A percentile compares a stretch with the other conserved stretches of the same genome.
Evolutionary conservation across 35 echinoderm and acorn worm species (phyloP).

Genomic region (Strongylocentrotus purpuratus): DNA sequence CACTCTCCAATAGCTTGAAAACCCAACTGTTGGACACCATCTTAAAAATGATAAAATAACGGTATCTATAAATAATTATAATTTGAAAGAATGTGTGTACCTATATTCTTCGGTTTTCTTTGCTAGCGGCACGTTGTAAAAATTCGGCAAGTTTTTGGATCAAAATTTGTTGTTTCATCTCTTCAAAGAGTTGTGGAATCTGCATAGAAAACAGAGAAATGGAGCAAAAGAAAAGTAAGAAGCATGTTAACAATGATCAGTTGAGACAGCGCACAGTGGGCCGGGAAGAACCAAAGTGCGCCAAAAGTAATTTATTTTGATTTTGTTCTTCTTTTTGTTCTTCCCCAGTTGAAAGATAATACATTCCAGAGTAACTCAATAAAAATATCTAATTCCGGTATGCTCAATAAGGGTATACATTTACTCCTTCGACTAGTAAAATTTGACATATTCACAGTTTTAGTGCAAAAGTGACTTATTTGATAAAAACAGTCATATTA

Average conservation of each 20-base stretch:
- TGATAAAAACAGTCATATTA: too few relatives aligned
- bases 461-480: too few relatives aligned
- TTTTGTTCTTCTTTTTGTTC: too few relatives aligned
- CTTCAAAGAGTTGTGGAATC: slow-evolving; percentile 29
- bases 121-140: background rate
- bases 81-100: background rate
- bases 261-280: background rate
- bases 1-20: too few relatives aligned
- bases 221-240: background rate
- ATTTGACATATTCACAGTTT: too few relatives aligned
- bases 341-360: too few relatives aligned
- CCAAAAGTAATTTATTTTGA: background rate
- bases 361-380: too few relatives aligned
- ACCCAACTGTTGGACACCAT: background rate
- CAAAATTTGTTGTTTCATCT: slow-evolving; percentile 29
- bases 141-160: slow-evolving; percentile 18
- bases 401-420: too few relatives aligned
- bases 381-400: too few relatives aligned
- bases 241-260: background rate
- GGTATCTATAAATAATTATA: background rate
- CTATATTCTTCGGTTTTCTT: background rate
- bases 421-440: too few relatives aligned
- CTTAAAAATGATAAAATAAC: background rate
- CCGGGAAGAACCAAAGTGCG: too few relatives aligned
- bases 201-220: background rate